These are phyloP conservation scores for Euspilapteryx auroguttella DNA, from an alignment of 2,888 invertebrate genomes.

Conservation along the genomic window DNA sequence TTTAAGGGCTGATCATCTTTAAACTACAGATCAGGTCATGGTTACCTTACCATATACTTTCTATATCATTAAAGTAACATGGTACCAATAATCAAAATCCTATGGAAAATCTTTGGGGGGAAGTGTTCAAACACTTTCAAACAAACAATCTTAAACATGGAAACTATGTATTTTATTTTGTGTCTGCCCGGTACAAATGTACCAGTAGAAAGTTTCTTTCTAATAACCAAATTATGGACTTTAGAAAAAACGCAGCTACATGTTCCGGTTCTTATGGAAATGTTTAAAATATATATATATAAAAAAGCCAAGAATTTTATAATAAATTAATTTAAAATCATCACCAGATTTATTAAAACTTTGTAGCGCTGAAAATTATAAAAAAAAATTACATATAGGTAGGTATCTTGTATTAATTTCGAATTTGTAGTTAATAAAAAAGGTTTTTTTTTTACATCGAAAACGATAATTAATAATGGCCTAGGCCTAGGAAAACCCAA, in stretches of 20 bases:
- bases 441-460: no score
- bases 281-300: constrained; percentile 12
- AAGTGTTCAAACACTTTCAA: constrained; percentile 12
- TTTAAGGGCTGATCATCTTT: no score
- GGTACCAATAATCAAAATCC: constrained; percentile 13
- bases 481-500: no score
- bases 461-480: no score
- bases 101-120: constrained; percentile 15
- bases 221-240: constrained; percentile 12
- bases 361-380: constrained; percentile 1
- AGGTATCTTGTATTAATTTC: no score
- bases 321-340: no score
- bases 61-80: no score
- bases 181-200: constrained; percentile 12
- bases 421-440: no score
- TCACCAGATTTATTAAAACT: constrained; percentile 1
- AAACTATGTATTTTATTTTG: constrained; percentile 9
- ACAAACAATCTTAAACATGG: constrained; percentile 9
- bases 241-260: constrained; percentile 11
- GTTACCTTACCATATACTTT: no score
- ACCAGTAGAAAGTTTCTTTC: constrained; percentile 10
- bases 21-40: no score
- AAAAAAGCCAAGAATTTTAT: no score
- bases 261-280: constrained; percentile 10
- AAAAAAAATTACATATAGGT: no score